A percentile compares a stretch with the other conserved stretches of the same genome.
Conservation (phyloP, 2,888 invertebrate species). For the Sceliomorpha sp. region DNA sequence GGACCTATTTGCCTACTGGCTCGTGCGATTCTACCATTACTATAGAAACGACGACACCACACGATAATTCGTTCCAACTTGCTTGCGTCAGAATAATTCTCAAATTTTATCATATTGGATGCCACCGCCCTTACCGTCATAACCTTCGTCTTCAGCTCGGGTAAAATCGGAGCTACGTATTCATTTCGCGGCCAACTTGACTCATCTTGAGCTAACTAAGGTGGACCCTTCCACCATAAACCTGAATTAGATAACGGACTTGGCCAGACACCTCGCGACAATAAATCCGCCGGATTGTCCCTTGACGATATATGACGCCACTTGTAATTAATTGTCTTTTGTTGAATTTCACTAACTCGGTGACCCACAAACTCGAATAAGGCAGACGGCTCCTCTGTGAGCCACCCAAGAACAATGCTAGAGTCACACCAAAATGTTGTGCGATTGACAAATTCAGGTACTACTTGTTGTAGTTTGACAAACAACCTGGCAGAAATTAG, state of each 20-base stretch:
- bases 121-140: neutral
- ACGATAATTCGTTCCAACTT: neutral
- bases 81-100: neutral
- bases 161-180: neutral
- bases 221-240: constrained; percentile 17
- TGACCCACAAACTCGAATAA: constrained; percentile 36
- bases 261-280: constrained; percentile 6
- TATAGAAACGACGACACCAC: neutral
- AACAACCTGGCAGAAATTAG: neutral
- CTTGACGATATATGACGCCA: constrained; percentile 5
- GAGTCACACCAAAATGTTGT: too few species aligned
- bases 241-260: neutral
- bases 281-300: constrained; percentile 6
- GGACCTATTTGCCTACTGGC: neutral
- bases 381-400: too few species aligned
- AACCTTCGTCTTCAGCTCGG: constrained; percentile 1
- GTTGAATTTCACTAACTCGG: constrained; percentile 10
- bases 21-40: neutral
- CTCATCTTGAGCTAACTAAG: constrained; percentile 1
- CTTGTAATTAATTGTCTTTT: neutral
- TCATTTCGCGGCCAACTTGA: constrained; percentile 5
- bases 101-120: neutral
- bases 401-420: too few species aligned
- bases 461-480: constrained; percentile 11
- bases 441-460: too few species aligned